Evolutionary conservation across 2,888 invertebrate species (phyloP).

Genomic region (Epirrita christyi): DNA sequence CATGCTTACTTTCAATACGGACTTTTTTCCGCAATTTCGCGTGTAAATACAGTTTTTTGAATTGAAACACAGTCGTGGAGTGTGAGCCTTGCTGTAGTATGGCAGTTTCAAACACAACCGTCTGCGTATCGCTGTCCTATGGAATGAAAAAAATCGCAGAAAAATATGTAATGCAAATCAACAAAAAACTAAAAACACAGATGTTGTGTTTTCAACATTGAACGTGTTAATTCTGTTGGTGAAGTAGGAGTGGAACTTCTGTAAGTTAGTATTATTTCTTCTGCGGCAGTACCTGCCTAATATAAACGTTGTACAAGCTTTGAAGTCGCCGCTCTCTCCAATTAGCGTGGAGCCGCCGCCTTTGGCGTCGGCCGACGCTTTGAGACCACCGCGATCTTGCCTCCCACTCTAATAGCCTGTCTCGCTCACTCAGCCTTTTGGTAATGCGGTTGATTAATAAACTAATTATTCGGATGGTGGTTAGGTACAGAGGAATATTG

Average conservation of each 20-base stretch:
- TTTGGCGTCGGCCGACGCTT: slow-evolving; percentile 79
- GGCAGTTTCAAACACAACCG: too few relatives aligned
- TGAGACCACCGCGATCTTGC: slow-evolving; percentile 56
- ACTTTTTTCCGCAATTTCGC: too few relatives aligned
- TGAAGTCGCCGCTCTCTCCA: slow-evolving; percentile 79
- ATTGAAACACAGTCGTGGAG: too few relatives aligned
- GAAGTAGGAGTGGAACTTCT: slow-evolving; percentile 15
- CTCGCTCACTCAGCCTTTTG: slow-evolving; percentile 45
- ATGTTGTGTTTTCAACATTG: too few relatives aligned
- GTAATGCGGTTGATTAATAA: slow-evolving; percentile 30
- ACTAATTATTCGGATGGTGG: slow-evolving; percentile 32
- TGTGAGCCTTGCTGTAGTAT: too few relatives aligned
- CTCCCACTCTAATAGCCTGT: slow-evolving; percentile 48
- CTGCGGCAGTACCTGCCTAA: slow-evolving; percentile 66
- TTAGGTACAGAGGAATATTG: slow-evolving; percentile 7
- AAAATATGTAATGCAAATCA: too few relatives aligned
- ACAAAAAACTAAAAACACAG: too few relatives aligned
- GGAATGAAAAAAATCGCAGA: too few relatives aligned
- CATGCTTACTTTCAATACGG: too few relatives aligned
- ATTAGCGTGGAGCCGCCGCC: slow-evolving; percentile 81
- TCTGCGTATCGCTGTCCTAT: too few relatives aligned
- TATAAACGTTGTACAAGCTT: slow-evolving; percentile 80
- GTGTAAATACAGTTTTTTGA: too few relatives aligned
- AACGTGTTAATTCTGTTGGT: too few relatives aligned
- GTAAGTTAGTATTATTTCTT: slow-evolving; percentile 7